Conservation (phyloP, 2,113 vertebrate genomes). For the Holacanthus passer region DNA sequence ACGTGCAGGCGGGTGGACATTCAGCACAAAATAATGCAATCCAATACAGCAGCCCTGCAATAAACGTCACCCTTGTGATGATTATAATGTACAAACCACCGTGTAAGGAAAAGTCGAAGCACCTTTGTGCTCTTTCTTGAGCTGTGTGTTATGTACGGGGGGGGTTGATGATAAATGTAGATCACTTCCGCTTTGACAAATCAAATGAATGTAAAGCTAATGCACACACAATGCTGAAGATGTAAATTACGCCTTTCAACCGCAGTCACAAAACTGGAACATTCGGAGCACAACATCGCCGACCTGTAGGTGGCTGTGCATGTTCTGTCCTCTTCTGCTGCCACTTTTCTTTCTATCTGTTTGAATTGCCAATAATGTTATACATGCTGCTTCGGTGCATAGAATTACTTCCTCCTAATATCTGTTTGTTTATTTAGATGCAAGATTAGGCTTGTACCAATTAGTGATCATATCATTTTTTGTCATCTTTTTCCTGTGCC, state of each 20-base stretch:
- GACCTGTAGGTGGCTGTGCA: not conserved
- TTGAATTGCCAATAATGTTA: not conserved
- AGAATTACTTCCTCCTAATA: too few relatives aligned
- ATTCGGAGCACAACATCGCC: too few relatives aligned
- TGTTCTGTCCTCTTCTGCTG: not conserved
- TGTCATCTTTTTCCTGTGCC: too few relatives aligned
- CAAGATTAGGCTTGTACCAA: too few relatives aligned
- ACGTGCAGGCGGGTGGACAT: not conserved
- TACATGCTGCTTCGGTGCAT: not conserved
- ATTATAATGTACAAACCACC: not conserved
- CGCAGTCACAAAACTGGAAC: not conserved
- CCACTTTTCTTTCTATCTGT: not conserved
- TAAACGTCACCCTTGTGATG: not conserved
- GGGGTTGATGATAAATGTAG: not conserved
- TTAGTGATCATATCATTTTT: too few relatives aligned
- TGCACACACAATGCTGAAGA: too few relatives aligned
- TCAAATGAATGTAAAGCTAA: not conserved
- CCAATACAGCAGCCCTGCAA: constrained; percentile 7
- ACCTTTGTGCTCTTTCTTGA: not conserved
- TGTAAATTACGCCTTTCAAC: not conserved
- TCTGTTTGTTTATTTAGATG: too few relatives aligned
- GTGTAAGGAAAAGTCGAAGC: not conserved
- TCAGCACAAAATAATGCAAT: constrained; percentile 31
- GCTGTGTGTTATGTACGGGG: too few relatives aligned
- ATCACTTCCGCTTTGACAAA: not conserved